phyloP scores from a whole-genome alignment of 2,888 invertebrate species.

The Noctua pronuba region DNA sequence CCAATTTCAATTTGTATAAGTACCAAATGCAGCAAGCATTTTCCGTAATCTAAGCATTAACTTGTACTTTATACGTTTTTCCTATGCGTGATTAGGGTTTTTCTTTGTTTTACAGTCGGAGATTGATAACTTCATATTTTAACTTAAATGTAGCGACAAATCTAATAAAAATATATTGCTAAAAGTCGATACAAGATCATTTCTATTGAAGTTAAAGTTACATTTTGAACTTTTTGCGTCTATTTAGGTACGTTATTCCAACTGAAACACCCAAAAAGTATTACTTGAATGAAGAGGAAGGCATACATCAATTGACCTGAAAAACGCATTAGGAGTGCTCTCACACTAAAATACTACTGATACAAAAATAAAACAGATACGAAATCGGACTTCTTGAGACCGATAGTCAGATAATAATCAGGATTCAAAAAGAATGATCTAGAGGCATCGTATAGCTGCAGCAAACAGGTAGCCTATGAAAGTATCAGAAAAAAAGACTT shows the following conservation, averaged over 20 bases:
- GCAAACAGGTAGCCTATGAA: no score
- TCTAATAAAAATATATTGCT: neutral
- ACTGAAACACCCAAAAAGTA: neutral
- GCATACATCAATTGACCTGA: neutral
- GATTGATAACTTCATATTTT: neutral
- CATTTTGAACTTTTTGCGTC: neutral
- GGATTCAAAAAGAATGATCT: neutral
- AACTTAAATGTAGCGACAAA: neutral
- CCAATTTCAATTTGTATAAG: neutral
- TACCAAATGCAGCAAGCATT: neutral
- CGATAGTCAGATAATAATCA: neutral
- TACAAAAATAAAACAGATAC: neutral
- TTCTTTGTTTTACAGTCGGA: neutral
- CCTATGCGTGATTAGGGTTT: neutral
- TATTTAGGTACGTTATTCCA: neutral
- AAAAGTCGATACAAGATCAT: neutral
- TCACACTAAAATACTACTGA: neutral
- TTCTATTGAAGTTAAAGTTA: neutral
- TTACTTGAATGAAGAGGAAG: neutral
- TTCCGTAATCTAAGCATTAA: neutral
- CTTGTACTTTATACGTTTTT: neutral
- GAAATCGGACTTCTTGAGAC: neutral
- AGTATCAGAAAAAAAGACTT: neutral
- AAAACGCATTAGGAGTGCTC: constrained; percentile 5
- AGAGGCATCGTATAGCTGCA: neutral